A percentile compares a stretch with the other conserved stretches of the same genome.
Evolutionary conservation across 2,113 vertebrate species (phyloP).

Genomic region (Pachypanchax playfairii): DNA sequence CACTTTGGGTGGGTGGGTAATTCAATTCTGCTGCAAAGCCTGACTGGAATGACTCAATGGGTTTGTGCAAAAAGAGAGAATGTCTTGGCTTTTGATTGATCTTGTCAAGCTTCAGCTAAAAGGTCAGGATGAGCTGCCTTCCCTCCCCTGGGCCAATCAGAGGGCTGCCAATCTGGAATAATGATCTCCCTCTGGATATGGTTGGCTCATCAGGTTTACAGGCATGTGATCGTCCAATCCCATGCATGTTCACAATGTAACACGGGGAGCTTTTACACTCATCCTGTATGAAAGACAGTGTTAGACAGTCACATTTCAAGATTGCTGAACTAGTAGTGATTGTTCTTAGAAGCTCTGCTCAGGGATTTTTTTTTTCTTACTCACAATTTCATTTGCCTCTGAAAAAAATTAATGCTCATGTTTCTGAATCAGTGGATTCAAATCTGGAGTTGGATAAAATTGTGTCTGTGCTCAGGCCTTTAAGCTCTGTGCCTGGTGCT

Average conservation of each 20-base stretch:
- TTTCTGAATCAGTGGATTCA: no score
- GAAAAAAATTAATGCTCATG: no score
- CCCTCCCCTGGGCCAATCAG: slow-evolving; percentile 63
- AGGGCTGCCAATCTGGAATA: slow-evolving; percentile 59
- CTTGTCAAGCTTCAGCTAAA: slow-evolving; percentile 67
- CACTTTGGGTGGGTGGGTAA: slow-evolving; percentile 61
- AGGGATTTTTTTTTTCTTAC: no score
- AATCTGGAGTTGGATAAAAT: no score
- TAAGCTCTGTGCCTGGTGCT: no score
- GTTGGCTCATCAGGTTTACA: slow-evolving; percentile 56
- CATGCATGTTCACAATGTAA: slow-evolving; percentile 36
- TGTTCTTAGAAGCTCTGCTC: no score
- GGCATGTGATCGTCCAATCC: slow-evolving; percentile 58
- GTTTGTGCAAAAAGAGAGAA: slow-evolving; percentile 27
- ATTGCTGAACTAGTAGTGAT: no score
- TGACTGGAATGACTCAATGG: slow-evolving; percentile 61
- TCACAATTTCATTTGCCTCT: no score
- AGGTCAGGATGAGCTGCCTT: slow-evolving; percentile 63
- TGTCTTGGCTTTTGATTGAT: slow-evolving; percentile 65
- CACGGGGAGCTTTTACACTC: neutral
- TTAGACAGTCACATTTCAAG: no score
- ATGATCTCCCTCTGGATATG: slow-evolving; percentile 60
- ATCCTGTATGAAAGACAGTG: neutral
- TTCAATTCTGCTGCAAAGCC: slow-evolving; percentile 62
- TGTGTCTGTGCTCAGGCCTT: no score